Evolutionary conservation across 2,797 vertebrate species (phyloP).

Genomic region (Pampus argenteus): DNA sequence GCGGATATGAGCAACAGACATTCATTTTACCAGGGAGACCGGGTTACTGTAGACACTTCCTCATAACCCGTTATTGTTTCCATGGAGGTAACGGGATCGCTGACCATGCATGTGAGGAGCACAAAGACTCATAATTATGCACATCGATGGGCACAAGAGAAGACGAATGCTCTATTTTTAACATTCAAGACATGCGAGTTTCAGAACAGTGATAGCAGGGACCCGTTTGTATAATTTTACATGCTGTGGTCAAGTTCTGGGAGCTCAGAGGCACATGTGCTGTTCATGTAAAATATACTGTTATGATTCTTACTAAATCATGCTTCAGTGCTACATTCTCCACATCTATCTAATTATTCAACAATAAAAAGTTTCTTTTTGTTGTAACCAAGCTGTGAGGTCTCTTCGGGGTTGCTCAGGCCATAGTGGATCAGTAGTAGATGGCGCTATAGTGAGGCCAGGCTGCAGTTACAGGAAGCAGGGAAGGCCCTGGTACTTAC

Average conservation of each 20-base stretch:
- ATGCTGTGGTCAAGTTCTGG: slow-evolving; percentile 33
- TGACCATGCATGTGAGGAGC: slow-evolving; percentile 67
- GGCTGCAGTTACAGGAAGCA: slow-evolving; percentile 52
- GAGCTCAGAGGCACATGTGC: slow-evolving; percentile 5
- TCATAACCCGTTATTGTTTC: slow-evolving; percentile 79
- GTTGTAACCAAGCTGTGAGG: neutral
- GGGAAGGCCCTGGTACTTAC: slow-evolving; percentile 71
- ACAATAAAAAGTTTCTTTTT: neutral
- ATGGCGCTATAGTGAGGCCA: slow-evolving; percentile 52
- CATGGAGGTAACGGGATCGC: slow-evolving; percentile 77
- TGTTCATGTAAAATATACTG: slow-evolving; percentile 18
- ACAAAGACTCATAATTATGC: slow-evolving; percentile 79
- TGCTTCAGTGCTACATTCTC: neutral
- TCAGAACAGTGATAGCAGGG: slow-evolving; percentile 21
- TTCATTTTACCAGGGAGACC: slow-evolving; percentile 69
- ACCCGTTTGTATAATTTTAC: slow-evolving; percentile 38
- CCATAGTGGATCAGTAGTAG: slow-evolving; percentile 54
- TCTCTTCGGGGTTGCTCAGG: slow-evolving; percentile 36
- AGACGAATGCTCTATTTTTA: slow-evolving; percentile 72
- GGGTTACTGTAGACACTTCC: slow-evolving; percentile 63
- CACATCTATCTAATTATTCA: neutral
- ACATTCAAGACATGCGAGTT: slow-evolving; percentile 50
- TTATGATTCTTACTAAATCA: neutral
- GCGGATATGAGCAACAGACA: slow-evolving; percentile 69
- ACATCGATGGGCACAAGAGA: slow-evolving; percentile 63